Evolutionary conservation across 2,797 vertebrate species (phyloP).

Genomic region (Orestias chungarensis): DNA sequence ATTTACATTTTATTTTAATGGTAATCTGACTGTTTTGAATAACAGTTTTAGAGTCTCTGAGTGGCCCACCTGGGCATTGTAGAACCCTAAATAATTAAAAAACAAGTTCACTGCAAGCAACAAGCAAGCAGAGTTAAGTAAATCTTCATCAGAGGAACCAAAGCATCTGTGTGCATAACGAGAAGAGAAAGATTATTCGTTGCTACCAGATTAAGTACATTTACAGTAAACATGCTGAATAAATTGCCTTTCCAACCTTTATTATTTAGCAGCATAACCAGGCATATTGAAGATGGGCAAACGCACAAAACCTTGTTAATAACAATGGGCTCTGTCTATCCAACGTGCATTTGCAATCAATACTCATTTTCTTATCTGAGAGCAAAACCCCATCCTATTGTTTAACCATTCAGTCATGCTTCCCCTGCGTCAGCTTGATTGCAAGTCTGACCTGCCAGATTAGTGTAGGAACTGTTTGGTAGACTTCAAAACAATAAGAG

Average conservation of each 20-base stretch:
- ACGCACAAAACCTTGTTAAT: slow-evolving; percentile 48
- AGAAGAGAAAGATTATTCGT: not conserved
- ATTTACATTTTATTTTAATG: not conserved
- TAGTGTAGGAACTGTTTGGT: slow-evolving; percentile 49
- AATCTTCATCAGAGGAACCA: not conserved
- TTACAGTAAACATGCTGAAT: slow-evolving; percentile 11
- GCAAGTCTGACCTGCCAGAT: slow-evolving; percentile 60
- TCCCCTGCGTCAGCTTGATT: slow-evolving; percentile 69
- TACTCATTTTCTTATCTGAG: slow-evolving; percentile 77
- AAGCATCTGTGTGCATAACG: not conserved
- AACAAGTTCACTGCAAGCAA: not conserved
- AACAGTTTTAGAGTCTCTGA: not conserved
- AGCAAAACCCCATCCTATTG: slow-evolving; percentile 60
- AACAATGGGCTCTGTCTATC: slow-evolving; percentile 66
- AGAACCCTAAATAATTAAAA: not conserved
- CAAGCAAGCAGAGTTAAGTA: not conserved
- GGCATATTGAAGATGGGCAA: slow-evolving; percentile 18
- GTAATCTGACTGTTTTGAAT: not conserved
- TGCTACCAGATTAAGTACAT: no score
- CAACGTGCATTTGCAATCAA: slow-evolving; percentile 74
- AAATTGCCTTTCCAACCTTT: slow-evolving; percentile 8
- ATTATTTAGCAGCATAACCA: slow-evolving; percentile 20
- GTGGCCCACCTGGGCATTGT: not conserved
- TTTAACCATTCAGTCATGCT: slow-evolving; percentile 66
- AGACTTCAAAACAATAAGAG: slow-evolving; percentile 55